phyloP scores from a whole-genome alignment of 2,113 vertebrate genomes.

The Steatornis caripensis region DNA sequence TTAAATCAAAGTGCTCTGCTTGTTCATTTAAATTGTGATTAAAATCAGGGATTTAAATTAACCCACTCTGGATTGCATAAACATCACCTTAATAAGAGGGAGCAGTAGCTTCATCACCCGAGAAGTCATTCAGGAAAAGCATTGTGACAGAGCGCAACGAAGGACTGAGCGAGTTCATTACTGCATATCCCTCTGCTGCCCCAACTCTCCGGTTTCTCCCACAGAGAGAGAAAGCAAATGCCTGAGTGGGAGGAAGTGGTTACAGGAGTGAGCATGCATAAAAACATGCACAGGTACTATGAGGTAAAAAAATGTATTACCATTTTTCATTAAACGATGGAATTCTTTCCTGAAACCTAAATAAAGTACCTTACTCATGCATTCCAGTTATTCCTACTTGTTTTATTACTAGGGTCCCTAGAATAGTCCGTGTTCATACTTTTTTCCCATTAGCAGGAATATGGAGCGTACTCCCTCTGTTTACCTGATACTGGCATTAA shows the following conservation, averaged over 20 bases:
- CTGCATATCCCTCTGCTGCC: neutral
- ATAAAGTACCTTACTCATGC: neutral
- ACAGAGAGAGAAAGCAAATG: neutral
- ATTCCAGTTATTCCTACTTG: neutral
- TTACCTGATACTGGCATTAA: neutral
- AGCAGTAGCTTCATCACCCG: neutral
- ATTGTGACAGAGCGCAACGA: neutral
- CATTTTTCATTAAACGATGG: neutral
- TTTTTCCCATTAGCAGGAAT: neutral
- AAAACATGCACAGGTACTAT: neutral
- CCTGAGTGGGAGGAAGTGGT: neutral
- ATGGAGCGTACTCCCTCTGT: fast-evolving
- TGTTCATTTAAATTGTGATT: slow-evolving; percentile 58
- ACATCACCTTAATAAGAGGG: neutral
- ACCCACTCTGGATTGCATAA: slow-evolving; percentile 36
- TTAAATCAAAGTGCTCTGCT: slow-evolving; percentile 44
- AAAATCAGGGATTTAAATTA: slow-evolving; percentile 58
- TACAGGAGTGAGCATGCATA: neutral
- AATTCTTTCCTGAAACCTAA: neutral
- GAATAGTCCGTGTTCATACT: neutral
- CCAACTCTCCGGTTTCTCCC: neutral
- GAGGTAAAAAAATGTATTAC: neutral
- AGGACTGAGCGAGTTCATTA: neutral
- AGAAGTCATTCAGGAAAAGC: neutral
- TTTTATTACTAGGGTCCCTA: neutral